Conservation (phyloP, 2,113 vertebrate genomes). For the Microcebus griseorufus region DNA sequence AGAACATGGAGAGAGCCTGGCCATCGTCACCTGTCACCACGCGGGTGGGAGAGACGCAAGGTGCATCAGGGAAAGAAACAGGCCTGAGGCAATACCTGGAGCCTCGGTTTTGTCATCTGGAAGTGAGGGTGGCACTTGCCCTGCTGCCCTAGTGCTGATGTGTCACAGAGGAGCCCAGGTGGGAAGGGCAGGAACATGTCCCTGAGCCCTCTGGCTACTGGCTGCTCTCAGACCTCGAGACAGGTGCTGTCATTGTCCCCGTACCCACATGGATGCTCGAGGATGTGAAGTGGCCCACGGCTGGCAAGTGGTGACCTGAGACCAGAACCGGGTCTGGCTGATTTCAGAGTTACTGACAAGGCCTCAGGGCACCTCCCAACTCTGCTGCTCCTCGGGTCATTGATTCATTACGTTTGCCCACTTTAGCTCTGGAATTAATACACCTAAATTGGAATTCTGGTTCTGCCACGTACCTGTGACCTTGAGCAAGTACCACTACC, state of each 20-base stretch:
- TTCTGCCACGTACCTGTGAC: neutral
- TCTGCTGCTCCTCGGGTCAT: neutral
- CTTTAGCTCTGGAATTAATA: neutral
- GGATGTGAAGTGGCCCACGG: neutral
- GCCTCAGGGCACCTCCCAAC: neutral
- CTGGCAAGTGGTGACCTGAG: neutral
- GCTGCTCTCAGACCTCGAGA: accelerated
- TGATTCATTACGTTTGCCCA: neutral
- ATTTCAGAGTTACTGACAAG: neutral
- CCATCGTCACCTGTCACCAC: too few species aligned
- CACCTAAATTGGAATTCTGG: neutral
- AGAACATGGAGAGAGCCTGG: neutral
- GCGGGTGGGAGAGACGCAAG: neutral
- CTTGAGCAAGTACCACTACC: neutral
- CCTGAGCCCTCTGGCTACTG: neutral
- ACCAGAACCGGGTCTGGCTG: neutral
- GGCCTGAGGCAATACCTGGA: neutral
- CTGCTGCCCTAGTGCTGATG: neutral
- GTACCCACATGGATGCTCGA: neutral
- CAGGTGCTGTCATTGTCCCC: neutral
- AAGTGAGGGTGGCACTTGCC: neutral
- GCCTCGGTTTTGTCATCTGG: too few species aligned
- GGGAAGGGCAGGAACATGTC: neutral
- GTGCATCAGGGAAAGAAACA: neutral
- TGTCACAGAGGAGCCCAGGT: neutral